These are phyloP conservation scores for Protobothrops flavoviridis DNA, from an alignment of 2,113 vertebrate genomes.

Conservation along the genomic window DNA sequence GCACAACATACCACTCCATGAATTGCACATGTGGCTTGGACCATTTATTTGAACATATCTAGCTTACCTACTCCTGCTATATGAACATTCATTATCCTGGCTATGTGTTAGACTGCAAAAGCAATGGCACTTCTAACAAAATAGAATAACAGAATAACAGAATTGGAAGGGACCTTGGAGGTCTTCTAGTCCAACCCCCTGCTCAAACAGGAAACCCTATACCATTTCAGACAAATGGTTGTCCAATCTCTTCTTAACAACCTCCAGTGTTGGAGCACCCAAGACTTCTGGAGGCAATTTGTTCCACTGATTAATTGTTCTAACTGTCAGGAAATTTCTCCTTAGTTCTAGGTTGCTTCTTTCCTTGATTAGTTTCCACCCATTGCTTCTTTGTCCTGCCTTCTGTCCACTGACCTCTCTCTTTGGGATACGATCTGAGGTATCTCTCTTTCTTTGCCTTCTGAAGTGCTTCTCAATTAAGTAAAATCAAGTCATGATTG, in stretches of 20 bases:
- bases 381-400: background rate
- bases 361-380: background rate
- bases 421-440: background rate
- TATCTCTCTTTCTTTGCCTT: background rate
- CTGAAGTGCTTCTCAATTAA: background rate
- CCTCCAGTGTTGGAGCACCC: background rate
- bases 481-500: background rate
- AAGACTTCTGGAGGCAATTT: background rate
- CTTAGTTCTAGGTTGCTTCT: background rate
- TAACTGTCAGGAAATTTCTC: background rate
- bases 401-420: background rate
- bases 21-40: background rate
- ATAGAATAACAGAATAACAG: background rate
- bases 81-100: background rate
- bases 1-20: background rate
- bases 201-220: background rate
- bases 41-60: background rate
- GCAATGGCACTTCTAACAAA: background rate
- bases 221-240: background rate
- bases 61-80: background rate
- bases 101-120: too few relatives aligned
- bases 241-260: background rate
- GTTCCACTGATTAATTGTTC: background rate
- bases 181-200: background rate
- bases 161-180: background rate